Evolutionary conservation across 2,797 vertebrate species (phyloP), one percentile per base, ranked within the genome.

Genomic region (Chelon auratus): DNA sequence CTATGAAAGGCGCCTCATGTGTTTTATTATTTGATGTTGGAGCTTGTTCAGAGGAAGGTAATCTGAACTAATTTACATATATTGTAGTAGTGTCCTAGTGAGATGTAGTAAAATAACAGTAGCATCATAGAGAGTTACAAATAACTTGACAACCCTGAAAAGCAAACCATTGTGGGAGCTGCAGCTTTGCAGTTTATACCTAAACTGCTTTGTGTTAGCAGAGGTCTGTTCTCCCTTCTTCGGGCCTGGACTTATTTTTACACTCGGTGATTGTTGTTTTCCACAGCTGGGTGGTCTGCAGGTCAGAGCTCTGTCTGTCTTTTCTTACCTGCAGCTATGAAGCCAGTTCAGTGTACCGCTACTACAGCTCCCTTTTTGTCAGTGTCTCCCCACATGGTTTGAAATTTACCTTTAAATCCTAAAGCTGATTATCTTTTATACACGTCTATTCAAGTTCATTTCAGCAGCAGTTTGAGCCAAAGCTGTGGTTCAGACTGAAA

Each of bases 221-320:
- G 12, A 56, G 26, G 10, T 48, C 42, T 33, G 1, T 3, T 30
- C 43, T 3, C 24, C 39, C 18, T 62, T 52, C 9, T 2, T 4
- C 1, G 1, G 2, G 2, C n/a, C 52, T 59, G 15, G 26, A 7
- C 52, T 51, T 67, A 39, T 67, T 68, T 77, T 56, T 43, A 61
- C 45, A 37, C 7, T 18, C 15, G 60, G 58, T 43, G 18, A 33
- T 33, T 24, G 33, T 60, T 65, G 54, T 12, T 81, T 76, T 76
- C 68, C 68, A 69, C 33, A 70, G 53, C 65, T 63, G 78, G 82
- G 78, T 79, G 82, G 78, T 84, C 82, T 56, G 61, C 67, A 45
- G 70, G 62, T 62, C 50, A 37, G 58, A 60, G 22, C 54, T 6
- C 14, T 1, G 53, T 71, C 8, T 67, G 53, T 82, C 48, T 12